phyloP scores from a whole-genome alignment of 2,113 vertebrate genomes.

The Ophthalmotilapia sp. region DNA sequence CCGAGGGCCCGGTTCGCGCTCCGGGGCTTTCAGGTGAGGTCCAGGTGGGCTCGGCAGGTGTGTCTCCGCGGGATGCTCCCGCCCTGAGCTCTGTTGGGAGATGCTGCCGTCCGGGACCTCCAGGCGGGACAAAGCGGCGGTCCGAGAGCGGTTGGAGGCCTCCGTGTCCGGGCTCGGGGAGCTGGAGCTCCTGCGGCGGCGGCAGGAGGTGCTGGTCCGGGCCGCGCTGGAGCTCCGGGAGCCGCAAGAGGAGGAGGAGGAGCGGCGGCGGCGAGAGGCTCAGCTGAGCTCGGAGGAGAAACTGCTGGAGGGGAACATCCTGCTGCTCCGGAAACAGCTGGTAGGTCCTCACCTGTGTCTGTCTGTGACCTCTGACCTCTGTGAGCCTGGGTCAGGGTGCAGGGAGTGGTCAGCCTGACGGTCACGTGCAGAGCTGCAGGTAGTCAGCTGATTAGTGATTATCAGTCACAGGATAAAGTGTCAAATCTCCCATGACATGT shows the following conservation, averaged over 20 bases:
- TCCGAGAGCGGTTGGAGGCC: slow-evolving; percentile 81
- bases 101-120: slow-evolving; percentile 1
- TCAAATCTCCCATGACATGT: background rate
- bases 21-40: background rate
- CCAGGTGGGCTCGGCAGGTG: background rate
- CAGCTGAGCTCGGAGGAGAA: slow-evolving; percentile 80
- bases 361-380: background rate
- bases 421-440: background rate
- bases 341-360: slow-evolving; percentile 60
- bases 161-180: slow-evolving; percentile 81
- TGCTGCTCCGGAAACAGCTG: slow-evolving; percentile 85
- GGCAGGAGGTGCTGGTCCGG: slow-evolving; percentile 81
- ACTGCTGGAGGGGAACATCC: slow-evolving; percentile 86
- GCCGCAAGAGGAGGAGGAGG: background rate
- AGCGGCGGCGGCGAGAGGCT: slow-evolving; percentile 29
- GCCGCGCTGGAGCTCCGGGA: slow-evolving; percentile 59
- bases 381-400: background rate
- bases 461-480: background rate
- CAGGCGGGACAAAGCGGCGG: slow-evolving; percentile 27
- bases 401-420: background rate
- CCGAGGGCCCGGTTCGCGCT: background rate
- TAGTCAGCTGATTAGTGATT: background rate
- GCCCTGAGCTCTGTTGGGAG: background rate
- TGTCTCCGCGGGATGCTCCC: background rate
- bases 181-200: slow-evolving; percentile 79